Base-by-base conservation (phyloP, 2,113 vertebrate species). In the Tetraodon nigroviridis region DNA sequence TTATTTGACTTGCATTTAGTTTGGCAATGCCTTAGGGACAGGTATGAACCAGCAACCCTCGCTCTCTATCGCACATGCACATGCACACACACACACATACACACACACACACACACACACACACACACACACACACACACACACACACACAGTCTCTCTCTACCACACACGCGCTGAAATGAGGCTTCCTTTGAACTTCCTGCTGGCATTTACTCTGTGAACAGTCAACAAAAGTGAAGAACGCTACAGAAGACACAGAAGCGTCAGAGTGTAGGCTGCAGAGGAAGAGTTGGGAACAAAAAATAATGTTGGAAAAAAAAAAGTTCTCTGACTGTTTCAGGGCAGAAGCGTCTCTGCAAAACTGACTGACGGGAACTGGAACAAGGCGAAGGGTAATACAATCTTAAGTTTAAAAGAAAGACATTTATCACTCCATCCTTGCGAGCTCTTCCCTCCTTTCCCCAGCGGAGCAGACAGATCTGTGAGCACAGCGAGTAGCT, bases 401-500 rank as follows among this genome's bases (percentile, higher is more conserved):
- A 29, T 76, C 45, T 66, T 54, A 71, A 71, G 46, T 19, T 18
- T n/a, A 48, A 19, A 48, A 63, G 61, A 69, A 71, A 79, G 58
- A 71, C 64, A 76, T 79, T 80, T 81, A 81, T 82, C 82, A 73
- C 37, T 73, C 58, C 21, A 27, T 76, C 71, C 76, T 79, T 67
- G 46, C 16, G 62, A 78, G 64, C 75, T 74, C 57, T 55, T 69
- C 45, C 69, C 76, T 81, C 73, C 74, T 82, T 83, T 74, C 68
- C 72, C 71, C 80, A 22, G 61, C 44, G 71, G 79, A 78, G 68
- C 70, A 51, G 73, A 67, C 66, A 56, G n/a, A 44, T 71, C 57
- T 81, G 84, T 86, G 82, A 83, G 87, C 76, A 70, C 85, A 72
- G 75, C 76, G 49, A 45, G 42, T 67, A 12, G 61, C 83, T 67